Conservation (phyloP, 2,113 vertebrate genomes). For the Lepisosteus osseus region DNA sequence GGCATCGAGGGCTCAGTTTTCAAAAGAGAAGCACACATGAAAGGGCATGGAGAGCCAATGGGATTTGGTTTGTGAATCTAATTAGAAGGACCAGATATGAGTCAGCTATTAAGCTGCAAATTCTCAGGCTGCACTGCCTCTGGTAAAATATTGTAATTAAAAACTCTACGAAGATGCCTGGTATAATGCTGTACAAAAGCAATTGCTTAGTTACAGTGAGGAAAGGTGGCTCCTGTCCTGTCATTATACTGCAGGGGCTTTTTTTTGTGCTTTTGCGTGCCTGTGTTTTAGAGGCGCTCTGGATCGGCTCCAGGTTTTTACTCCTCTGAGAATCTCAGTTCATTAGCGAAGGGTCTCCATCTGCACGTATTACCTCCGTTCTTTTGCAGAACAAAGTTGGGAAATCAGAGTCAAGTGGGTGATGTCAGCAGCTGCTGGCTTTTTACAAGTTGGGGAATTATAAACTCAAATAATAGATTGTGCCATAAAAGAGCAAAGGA, state of each 20-base stretch:
- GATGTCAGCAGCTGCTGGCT: constrained; percentile 32
- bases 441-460: constrained; percentile 14
- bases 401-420: constrained; percentile 28
- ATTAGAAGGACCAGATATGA: constrained; percentile 36
- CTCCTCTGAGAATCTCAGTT: constrained; percentile 18
- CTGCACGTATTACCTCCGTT: constrained; percentile 14
- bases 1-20: constrained; percentile 44
- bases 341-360: constrained; percentile 22
- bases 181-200: not conserved
- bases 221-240: constrained; percentile 7
- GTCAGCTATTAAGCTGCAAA: constrained; percentile 46
- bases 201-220: constrained; percentile 1
- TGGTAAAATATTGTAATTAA: constrained; percentile 47
- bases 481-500: constrained; percentile 29
- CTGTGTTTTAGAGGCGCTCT: not conserved
- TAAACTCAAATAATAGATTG: constrained; percentile 24
- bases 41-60: constrained; percentile 41
- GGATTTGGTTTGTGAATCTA: not conserved
- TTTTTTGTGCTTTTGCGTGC: constrained; percentile 1
- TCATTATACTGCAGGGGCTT: constrained; percentile 8
- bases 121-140: constrained; percentile 30
- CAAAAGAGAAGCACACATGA: constrained; percentile 34
- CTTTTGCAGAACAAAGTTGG: constrained; percentile 32
- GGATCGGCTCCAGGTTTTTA: not conserved
- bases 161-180: constrained; percentile 24